Percentiles rank a stretch among this genome's conserved stretches.
phyloP scores from a whole-genome alignment of 2,113 vertebrate species.

The Dermatemys mawii region DNA sequence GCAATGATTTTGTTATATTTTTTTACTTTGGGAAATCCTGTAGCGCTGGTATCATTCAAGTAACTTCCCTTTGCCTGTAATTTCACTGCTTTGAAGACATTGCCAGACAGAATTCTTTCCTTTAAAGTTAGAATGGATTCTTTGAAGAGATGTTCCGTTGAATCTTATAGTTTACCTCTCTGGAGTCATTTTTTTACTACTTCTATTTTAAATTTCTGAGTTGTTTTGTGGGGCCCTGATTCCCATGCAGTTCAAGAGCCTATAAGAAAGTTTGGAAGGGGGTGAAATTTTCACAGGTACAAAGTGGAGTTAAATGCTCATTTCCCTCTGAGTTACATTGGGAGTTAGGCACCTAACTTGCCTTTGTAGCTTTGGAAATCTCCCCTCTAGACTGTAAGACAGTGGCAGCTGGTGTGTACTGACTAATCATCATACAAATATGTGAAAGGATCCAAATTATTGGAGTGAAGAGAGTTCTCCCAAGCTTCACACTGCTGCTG shows the following conservation, averaged over 20 bases:
- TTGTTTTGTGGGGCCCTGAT: neutral
- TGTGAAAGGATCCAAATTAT: neutral
- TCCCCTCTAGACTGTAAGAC: neutral
- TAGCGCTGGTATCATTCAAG: slow-evolving; percentile 1
- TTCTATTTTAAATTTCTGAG: neutral
- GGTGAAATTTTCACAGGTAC: neutral
- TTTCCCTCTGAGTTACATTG: neutral
- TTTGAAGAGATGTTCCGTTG: neutral
- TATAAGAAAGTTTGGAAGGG: neutral
- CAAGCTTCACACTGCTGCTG: neutral
- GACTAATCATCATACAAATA: neutral
- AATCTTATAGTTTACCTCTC: neutral
- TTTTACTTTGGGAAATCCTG: neutral
- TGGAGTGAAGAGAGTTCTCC: neutral
- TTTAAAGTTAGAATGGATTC: neutral
- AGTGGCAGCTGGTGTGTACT: neutral
- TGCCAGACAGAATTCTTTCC: neutral
- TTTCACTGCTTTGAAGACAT: neutral
- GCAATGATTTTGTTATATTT: neutral
- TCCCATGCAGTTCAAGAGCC: neutral
- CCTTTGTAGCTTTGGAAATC: neutral
- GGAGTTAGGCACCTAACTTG: neutral
- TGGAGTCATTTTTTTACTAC: neutral
- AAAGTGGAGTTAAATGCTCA: neutral
- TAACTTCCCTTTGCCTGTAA: neutral